phyloP scores from a whole-genome alignment of 2,113 vertebrate genomes.

The Onychorhynchus coronatus region DNA sequence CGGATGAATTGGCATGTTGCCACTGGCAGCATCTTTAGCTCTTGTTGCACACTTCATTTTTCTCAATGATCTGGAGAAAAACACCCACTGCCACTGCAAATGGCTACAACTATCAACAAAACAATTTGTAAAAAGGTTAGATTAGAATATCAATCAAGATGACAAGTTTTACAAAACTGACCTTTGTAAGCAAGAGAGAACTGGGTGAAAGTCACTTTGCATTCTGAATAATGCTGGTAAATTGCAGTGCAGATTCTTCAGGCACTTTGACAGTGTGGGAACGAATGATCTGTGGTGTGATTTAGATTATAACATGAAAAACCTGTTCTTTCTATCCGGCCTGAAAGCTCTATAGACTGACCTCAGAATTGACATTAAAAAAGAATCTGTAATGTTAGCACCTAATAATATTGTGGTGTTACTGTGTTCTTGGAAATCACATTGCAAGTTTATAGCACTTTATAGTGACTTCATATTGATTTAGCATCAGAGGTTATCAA shows the following conservation, averaged over 20 bases:
- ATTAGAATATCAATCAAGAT: conserved; percentile 67
- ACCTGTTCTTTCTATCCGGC: neutral
- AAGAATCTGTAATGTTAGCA: neutral
- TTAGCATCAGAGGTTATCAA: neutral
- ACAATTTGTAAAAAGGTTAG: conserved; percentile 21
- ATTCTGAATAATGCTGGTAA: neutral
- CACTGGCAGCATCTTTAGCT: neutral
- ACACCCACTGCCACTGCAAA: neutral
- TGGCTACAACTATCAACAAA: conserved; percentile 46
- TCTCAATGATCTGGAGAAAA: conserved; percentile 19
- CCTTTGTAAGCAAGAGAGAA: neutral
- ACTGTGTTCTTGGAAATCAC: neutral
- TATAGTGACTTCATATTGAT: conserved; percentile 1
- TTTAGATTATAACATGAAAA: neutral
- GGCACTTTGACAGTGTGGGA: neutral
- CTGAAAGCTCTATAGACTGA: neutral
- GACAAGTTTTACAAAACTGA: conserved; percentile 48
- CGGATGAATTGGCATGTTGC: neutral
- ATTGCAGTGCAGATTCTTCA: neutral
- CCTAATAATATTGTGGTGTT: neutral
- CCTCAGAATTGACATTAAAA: neutral
- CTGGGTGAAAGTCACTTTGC: neutral
- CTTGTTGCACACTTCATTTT: neutral
- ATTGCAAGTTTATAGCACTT: neutral
- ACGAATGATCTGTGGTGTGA: neutral